phyloP scores from a whole-genome alignment of 2,113 vertebrate genomes.

The Alces alces region DNA sequence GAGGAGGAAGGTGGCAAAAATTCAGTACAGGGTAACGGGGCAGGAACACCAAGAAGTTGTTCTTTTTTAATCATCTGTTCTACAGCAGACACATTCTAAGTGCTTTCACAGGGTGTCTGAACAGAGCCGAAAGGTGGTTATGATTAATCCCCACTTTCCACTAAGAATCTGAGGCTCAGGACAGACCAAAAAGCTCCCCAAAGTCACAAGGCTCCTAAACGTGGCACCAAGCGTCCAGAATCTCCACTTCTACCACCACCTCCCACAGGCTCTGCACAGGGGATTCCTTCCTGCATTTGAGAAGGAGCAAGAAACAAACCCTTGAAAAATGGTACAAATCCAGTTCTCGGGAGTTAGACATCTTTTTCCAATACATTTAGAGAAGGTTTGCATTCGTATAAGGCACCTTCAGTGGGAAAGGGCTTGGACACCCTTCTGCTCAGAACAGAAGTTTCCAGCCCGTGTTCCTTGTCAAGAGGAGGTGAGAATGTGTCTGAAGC shows the following conservation, averaged over 20 bases:
- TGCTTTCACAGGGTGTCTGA: background rate
- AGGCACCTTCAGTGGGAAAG: background rate
- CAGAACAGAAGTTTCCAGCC: background rate
- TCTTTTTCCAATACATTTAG: background rate
- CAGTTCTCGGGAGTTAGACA: background rate
- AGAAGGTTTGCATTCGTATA: background rate
- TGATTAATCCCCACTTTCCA: background rate
- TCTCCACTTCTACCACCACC: background rate
- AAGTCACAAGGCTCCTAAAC: background rate
- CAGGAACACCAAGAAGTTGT: background rate
- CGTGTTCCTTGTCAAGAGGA: background rate
- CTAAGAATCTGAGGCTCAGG: background rate
- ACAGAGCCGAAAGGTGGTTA: background rate
- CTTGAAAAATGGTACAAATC: background rate
- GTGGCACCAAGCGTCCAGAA: background rate
- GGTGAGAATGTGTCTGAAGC: background rate
- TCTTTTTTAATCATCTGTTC: background rate
- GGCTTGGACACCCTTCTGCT: background rate
- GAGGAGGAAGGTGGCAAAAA: background rate
- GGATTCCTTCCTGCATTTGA: background rate
- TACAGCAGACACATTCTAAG: background rate
- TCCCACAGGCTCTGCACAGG: background rate
- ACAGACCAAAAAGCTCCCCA: background rate
- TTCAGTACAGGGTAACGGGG: background rate
- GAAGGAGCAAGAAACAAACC: background rate